phyloP scores from a whole-genome alignment of 2,113 vertebrate genomes.

The Murina feae region DNA sequence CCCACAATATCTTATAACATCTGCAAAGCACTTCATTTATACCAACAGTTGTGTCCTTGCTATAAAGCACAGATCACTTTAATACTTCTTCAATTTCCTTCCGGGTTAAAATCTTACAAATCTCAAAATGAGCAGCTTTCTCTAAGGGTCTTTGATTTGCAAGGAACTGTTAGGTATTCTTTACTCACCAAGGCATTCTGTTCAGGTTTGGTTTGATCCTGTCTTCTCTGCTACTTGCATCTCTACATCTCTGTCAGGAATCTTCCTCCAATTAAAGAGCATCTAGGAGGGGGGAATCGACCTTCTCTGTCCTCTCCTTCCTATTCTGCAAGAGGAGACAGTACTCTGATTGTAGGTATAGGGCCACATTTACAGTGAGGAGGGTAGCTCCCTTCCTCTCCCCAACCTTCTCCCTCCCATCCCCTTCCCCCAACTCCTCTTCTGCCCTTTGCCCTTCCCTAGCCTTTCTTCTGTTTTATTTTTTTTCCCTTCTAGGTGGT shows the following conservation, averaged over 20 bases:
- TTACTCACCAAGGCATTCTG: not conserved
- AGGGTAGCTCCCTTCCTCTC: not conserved
- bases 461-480: not conserved
- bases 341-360: not conserved
- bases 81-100: constrained; percentile 68
- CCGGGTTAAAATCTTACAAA: constrained; percentile 56
- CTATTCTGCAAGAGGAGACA: not conserved
- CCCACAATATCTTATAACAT: not conserved
- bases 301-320: not conserved
- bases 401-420: too few relatives aligned
- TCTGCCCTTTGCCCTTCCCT: not conserved
- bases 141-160: constrained; percentile 19
- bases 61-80: constrained; percentile 56
- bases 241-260: not conserved
- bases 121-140: constrained; percentile 59
- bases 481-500: not conserved
- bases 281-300: not conserved
- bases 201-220: not conserved
- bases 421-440: too few relatives aligned
- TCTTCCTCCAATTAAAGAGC: not conserved
- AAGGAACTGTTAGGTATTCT: not conserved
- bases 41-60: not conserved
- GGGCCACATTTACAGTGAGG: not conserved
- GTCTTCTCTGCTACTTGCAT: not conserved
- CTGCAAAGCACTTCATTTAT: constrained; percentile 32